Conservation (phyloP, 2,888 invertebrate genomes). For the Lasioglossum morio region DNA sequence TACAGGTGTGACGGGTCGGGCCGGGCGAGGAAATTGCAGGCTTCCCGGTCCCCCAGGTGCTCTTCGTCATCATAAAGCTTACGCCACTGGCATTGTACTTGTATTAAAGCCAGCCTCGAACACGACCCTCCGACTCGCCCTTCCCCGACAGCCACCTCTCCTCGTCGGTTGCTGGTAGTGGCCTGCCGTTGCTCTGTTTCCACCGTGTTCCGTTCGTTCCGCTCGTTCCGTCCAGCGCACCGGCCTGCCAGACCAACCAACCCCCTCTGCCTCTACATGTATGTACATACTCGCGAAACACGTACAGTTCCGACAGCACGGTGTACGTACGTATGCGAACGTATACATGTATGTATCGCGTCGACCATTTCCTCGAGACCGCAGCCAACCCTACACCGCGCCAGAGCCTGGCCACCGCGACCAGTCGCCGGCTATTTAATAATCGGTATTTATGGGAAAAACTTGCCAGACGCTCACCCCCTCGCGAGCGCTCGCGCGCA, state of each 20-base stretch:
- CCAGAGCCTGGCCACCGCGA: constrained; percentile 46
- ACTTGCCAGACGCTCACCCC: constrained; percentile 73
- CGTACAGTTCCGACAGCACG: background rate
- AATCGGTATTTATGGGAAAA: constrained; percentile 83
- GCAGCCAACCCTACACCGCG: constrained; percentile 43
- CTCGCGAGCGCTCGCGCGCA: background rate
- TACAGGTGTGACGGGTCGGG: constrained; percentile 80
- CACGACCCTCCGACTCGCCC: constrained; percentile 72
- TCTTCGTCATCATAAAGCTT: constrained; percentile 85
- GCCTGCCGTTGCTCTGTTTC: background rate
- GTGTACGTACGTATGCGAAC: background rate
- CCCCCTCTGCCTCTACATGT: constrained; percentile 11
- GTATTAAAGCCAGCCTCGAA: constrained; percentile 81
- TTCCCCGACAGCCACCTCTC: constrained; percentile 1
- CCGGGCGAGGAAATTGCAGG: constrained; percentile 82
- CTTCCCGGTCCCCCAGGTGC: constrained; percentile 83
- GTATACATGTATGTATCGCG: background rate
- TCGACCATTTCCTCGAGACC: constrained; percentile 65
- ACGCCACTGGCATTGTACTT: constrained; percentile 80
- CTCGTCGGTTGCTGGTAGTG: constrained; percentile 21
- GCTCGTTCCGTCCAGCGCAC: constrained; percentile 22
- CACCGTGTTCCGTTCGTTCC: constrained; percentile 46
- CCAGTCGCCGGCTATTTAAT: constrained; percentile 75
- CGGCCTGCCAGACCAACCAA: constrained; percentile 29
- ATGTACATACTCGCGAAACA: constrained; percentile 18